phyloP scores from a whole-genome alignment of 2,797 vertebrate species.

The Brachyrhaphis roseni region DNA sequence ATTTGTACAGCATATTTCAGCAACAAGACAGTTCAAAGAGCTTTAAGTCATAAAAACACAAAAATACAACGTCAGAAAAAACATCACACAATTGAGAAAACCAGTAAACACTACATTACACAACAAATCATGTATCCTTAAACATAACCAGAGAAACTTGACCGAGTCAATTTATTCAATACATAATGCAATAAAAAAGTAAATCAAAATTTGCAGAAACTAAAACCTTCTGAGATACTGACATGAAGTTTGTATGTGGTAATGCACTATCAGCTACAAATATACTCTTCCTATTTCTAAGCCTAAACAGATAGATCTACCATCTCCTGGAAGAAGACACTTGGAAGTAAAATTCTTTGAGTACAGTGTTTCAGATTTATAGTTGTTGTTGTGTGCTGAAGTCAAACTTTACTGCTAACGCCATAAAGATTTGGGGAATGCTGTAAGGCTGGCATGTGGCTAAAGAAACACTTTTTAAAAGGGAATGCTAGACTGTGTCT shows the following conservation, averaged over 20 bases:
- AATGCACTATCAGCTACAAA: not conserved
- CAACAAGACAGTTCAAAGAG: no score
- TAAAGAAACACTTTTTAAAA: constrained; percentile 19
- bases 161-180: not conserved
- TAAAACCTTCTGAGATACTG: not conserved
- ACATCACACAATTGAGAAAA: no score
- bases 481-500: not conserved
- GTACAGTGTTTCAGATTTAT: constrained; percentile 50
- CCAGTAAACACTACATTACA: no score
- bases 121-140: not conserved
- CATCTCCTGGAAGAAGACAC: constrained; percentile 3
- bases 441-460: constrained; percentile 14
- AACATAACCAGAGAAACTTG: not conserved
- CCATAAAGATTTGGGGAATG: constrained; percentile 22
- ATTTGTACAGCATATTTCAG: no score
- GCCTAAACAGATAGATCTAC: not conserved
- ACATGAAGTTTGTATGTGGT: not conserved
- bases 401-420: constrained; percentile 43
- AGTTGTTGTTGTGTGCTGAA: constrained; percentile 41
- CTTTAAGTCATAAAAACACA: no score
- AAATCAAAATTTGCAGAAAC: not conserved
- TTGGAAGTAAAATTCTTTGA: constrained; percentile 2
- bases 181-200: not conserved
- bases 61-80: no score
- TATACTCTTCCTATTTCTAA: not conserved